Conservation (phyloP, 2,888 invertebrate genomes). For the Chymomyza amoena region DNA sequence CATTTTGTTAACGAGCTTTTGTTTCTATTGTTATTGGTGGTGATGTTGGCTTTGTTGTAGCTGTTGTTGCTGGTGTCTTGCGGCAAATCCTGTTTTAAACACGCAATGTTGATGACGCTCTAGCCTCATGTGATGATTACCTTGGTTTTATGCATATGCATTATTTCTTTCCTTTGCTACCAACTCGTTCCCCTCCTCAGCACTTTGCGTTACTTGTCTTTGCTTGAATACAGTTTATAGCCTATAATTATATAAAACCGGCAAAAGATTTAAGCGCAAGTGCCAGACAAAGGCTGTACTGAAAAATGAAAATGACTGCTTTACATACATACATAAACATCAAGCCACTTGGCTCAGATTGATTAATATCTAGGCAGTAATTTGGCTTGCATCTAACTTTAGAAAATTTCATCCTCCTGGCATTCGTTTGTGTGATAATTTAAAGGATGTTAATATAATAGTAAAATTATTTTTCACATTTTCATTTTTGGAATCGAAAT, state of each 20-base stretch:
- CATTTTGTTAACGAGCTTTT: slow-evolving; percentile 36
- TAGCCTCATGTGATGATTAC: not conserved
- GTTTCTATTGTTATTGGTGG: slow-evolving; percentile 5
- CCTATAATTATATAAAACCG: not conserved
- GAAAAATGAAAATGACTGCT: not conserved
- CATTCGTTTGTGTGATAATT: no score
- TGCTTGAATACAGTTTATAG: not conserved
- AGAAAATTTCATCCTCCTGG: not conserved
- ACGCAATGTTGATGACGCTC: slow-evolving; percentile 34
- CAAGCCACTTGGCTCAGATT: no score
- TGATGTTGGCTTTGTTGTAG: not conserved
- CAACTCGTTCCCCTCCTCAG: not conserved
- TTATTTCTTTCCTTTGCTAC: not conserved
- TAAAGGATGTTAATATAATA: no score
- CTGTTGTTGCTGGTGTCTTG: slow-evolving; percentile 17
- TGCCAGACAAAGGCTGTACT: not conserved
- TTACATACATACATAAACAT: not conserved
- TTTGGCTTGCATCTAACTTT: no score
- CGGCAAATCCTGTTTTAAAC: slow-evolving; percentile 34
- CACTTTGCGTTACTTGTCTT: not conserved
- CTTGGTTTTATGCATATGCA: not conserved
- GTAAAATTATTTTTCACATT: no score
- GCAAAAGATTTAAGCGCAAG: not conserved
- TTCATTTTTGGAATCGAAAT: no score
- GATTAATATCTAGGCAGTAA: no score